Evolutionary conservation across 1,140 invertebrate genomes (phyloP), one percentile per base, ranked within the genome.

Genomic region (Telenomus remus): DNA sequence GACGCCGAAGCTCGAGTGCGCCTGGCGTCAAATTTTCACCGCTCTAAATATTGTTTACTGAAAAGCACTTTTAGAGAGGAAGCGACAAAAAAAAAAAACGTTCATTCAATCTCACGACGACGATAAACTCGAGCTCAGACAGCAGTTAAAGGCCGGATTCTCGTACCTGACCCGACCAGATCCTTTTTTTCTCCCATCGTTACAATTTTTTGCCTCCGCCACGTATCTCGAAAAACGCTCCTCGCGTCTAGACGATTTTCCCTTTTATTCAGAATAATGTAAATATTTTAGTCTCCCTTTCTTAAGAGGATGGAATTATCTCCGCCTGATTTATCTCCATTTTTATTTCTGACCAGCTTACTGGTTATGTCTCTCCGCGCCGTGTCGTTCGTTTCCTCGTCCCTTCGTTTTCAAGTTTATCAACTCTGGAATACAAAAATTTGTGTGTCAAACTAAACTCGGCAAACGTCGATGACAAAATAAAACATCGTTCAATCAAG

Each of bases 91-190:
- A 48, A 47, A 59, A 60, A 51, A 0, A 0, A 1, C 1, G 42
- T 53, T 69, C 65, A 69, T 69, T 69, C 12, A 69, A 54, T 54
- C 1, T 44, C 13, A 50, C 16, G 14, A 13, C 0, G n/a, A 54
- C 43, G 6, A 69, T 57, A 60, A 54, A 69, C 13, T 44, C 43
- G 19, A 27, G 47, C 37, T 27, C 65, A 69, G 65, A 60, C 65
- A 55, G 56, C 60, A 60, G 56, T 69, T 60, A 35, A 46, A 48
- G 43, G 42, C n/a, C 55, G 15, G 44, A 48, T 14, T 48, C 56
- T 50, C 46, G 54, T 69, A 69, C 65, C 65, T 68, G 65, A 12
- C 19, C 15, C 51, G 11, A 14, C 19, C 1, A 27, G 19, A 27
- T 27, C 39, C 35, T 37, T 13, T 33, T 65, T 55, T 37, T 33